Conservation (phyloP, 2,113 vertebrate species). For the Colaptes auratus region DNA sequence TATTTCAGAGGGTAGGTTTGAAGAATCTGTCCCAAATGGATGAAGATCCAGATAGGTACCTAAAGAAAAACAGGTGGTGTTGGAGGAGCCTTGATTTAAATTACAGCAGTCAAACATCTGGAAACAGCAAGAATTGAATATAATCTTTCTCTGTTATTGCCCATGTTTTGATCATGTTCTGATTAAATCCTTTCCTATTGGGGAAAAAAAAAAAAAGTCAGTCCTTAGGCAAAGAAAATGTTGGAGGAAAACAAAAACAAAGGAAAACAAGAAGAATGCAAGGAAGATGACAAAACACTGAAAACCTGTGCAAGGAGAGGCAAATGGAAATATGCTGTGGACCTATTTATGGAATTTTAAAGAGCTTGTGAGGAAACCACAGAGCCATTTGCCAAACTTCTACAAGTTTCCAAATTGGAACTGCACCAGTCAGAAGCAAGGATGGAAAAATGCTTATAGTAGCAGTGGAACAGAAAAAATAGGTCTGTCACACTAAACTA, state of each 20-base stretch:
- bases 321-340: slow-evolving; percentile 5
- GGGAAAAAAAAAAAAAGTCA: not conserved
- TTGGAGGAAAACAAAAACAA: not conserved
- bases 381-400: slow-evolving; percentile 21
- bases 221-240: not conserved
- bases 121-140: not conserved
- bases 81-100: not conserved
- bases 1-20: not conserved
- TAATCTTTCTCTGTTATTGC: not conserved
- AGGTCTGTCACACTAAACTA: not conserved
- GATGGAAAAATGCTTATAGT: slow-evolving; percentile 49
- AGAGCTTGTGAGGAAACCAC: slow-evolving; percentile 16
- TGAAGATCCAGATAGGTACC: not conserved
- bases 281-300: not conserved
- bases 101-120: not conserved
- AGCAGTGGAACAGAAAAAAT: not conserved
- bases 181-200: not conserved
- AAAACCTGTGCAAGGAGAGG: not conserved
- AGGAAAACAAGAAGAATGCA: not conserved
- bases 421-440: not conserved
- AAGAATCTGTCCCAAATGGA: not conserved
- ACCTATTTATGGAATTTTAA: slow-evolving; percentile 12
- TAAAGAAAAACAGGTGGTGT: not conserved
- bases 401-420: slow-evolving; percentile 32
- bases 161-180: not conserved